Conservation (phyloP, 1,140 invertebrate species). For the Drosophila punjabiensis region DNA sequence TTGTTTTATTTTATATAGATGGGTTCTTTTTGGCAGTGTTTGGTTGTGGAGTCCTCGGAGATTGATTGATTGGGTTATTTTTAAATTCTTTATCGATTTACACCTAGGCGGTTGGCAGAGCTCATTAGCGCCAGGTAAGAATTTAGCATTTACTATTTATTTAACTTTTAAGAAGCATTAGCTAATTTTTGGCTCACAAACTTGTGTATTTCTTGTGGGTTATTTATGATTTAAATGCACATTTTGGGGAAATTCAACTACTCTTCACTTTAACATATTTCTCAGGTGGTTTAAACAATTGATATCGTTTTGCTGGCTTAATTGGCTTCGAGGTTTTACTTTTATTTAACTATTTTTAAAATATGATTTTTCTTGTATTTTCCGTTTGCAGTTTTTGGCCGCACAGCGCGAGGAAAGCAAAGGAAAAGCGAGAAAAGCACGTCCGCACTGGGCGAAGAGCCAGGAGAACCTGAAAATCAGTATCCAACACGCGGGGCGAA, state of each 20-base stretch:
- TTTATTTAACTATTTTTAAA: slow-evolving; percentile 1
- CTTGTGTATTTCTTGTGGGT: slow-evolving; percentile 2
- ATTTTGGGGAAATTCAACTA: slow-evolving; percentile 17
- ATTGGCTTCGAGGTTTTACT: slow-evolving; percentile 32
- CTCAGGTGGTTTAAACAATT: slow-evolving; percentile 36
- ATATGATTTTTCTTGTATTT: slow-evolving; percentile 10
- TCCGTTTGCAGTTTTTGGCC: slow-evolving; percentile 54
- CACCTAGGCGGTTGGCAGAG: not conserved
- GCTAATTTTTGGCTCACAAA: slow-evolving; percentile 4
- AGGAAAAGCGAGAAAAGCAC: slow-evolving; percentile 62
- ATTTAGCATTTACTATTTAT: slow-evolving; percentile 15
- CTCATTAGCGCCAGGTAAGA: slow-evolving; percentile 8
- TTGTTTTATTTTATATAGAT: slow-evolving; percentile 6
- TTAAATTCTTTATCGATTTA: slow-evolving; percentile 54
- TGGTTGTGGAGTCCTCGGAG: slow-evolving; percentile 24
- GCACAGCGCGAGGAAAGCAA: slow-evolving; percentile 12
- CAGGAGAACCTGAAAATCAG: slow-evolving; percentile 81
- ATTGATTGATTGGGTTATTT: slow-evolving; percentile 48
- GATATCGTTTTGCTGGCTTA: slow-evolving; percentile 32
- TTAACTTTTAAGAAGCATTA: not conserved
- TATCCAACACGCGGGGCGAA: slow-evolving; percentile 58
- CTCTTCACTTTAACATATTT: slow-evolving; percentile 4
- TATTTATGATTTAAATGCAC: slow-evolving; percentile 52
- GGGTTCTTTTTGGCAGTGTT: slow-evolving; percentile 54
- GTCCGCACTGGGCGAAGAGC: slow-evolving; percentile 77